These are phyloP conservation scores for Mycteria americana DNA, from an alignment of 2,797 vertebrate species.

Conservation along the genomic window DNA sequence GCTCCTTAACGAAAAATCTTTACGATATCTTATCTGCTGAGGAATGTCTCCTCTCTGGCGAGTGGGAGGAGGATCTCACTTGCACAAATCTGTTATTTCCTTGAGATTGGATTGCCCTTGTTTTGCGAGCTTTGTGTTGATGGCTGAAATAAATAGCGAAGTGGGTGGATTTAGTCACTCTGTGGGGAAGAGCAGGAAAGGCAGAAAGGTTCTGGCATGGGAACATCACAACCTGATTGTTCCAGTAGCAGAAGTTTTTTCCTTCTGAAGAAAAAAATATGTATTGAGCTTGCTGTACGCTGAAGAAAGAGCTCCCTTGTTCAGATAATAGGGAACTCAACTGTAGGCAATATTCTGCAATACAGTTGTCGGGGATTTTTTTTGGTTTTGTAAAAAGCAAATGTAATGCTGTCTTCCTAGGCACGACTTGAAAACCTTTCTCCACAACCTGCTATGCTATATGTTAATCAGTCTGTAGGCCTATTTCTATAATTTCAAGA, in stretches of 20 bases:
- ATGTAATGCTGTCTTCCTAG: neutral
- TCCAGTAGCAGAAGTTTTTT: slow-evolving; percentile 8
- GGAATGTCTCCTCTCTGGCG: neutral
- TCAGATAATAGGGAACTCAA: neutral
- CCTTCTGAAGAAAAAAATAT: neutral
- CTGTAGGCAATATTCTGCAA: neutral
- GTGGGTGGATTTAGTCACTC: slow-evolving; percentile 46
- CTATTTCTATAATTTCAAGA: neutral
- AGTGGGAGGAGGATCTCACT: slow-evolving; percentile 36
- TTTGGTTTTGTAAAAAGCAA: neutral
- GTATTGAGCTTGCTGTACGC: neutral
- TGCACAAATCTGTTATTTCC: slow-evolving; percentile 19
- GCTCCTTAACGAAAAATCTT: neutral
- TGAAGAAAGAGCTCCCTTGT: slow-evolving; percentile 2
- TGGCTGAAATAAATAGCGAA: slow-evolving; percentile 27
- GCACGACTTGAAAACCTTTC: neutral
- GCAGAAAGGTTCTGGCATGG: slow-evolving; percentile 16
- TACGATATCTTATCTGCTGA: neutral
- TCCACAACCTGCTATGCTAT: neutral
- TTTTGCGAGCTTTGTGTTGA: slow-evolving; percentile 43
- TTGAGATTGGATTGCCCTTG: slow-evolving; percentile 23
- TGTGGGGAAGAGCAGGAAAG: slow-evolving; percentile 4
- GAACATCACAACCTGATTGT: slow-evolving; percentile 31
- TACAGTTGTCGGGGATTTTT: neutral
- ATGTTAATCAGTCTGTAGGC: neutral